Percentiles rank a stretch among this genome's conserved stretches.
These are phyloP conservation scores for Ammodramus savannarum DNA, from an alignment of 2,113 vertebrate genomes.

Conservation along the genomic window DNA sequence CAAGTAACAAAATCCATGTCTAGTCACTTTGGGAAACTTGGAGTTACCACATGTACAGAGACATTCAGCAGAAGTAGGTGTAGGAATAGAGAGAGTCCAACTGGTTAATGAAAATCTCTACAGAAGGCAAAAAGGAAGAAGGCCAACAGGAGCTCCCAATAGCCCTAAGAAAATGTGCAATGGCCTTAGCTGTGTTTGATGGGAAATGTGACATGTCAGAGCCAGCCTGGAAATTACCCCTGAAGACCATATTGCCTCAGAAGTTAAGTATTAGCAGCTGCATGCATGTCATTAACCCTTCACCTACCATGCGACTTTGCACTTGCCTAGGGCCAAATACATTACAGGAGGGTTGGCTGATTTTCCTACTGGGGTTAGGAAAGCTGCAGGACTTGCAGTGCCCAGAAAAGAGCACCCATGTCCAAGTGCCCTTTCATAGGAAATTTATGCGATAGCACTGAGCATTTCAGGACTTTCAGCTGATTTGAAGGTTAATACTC, in stretches of 20 bases:
- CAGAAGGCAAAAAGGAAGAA: not conserved
- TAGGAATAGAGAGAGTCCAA: not conserved
- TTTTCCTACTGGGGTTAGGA: not conserved
- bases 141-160: not conserved
- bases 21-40: conserved; percentile 26
- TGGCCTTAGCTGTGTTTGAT: not conserved
- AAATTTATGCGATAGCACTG: not conserved
- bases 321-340: conserved; percentile 22
- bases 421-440: not conserved
- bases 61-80: not conserved
- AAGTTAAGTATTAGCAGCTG: conserved; percentile 61
- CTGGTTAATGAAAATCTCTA: not conserved
- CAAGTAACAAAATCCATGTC: conserved; percentile 42
- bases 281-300: conserved; percentile 60
- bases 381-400: conserved; percentile 16
- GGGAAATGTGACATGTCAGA: conserved; percentile 64
- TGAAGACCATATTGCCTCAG: conserved; percentile 47
- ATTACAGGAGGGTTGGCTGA: conserved; percentile 43
- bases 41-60: not conserved
- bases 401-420: not conserved
- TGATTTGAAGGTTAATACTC: not conserved
- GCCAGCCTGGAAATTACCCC: conserved; percentile 46
- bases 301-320: conserved; percentile 24
- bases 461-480: not conserved
- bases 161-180: conserved; percentile 13